Conservation (phyloP, 2,888 invertebrate genomes). For the Abrostola tripartita region DNA sequence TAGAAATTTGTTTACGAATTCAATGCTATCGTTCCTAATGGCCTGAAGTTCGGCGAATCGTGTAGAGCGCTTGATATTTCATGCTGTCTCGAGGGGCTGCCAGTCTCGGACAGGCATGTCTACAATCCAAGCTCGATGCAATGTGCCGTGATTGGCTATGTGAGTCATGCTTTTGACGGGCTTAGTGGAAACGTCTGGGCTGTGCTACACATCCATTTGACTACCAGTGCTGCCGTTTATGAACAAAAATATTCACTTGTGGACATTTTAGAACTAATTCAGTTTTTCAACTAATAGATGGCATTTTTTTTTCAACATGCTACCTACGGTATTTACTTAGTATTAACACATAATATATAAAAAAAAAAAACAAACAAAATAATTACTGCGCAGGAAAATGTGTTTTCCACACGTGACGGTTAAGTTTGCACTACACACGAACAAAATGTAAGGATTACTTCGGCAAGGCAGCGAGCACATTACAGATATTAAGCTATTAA, state of each 20-base stretch:
- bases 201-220: background rate
- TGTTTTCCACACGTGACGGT: conserved; percentile 17
- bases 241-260: background rate
- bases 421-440: conserved; percentile 1
- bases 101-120: conserved; percentile 19
- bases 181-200: background rate
- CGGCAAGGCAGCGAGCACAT: conserved; percentile 14
- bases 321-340: background rate
- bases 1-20: background rate
- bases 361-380: conserved; percentile 13
- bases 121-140: conserved; percentile 40
- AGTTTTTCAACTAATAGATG: no score
- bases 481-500: conserved; percentile 54
- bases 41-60: conserved; percentile 15
- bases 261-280: no score
- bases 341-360: conserved; percentile 18
- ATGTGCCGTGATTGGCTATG: conserved; percentile 36
- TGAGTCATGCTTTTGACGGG: conserved; percentile 18
- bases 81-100: conserved; percentile 37
- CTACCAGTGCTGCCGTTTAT: background rate
- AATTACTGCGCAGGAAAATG: conserved; percentile 25
- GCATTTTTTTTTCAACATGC: no score
- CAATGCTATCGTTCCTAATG: conserved; percentile 1
- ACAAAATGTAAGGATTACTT: conserved; percentile 23
- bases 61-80: conserved; percentile 14